Conservation (phyloP, 2,797 vertebrate genomes). For the Oreochromis mossambicus region DNA sequence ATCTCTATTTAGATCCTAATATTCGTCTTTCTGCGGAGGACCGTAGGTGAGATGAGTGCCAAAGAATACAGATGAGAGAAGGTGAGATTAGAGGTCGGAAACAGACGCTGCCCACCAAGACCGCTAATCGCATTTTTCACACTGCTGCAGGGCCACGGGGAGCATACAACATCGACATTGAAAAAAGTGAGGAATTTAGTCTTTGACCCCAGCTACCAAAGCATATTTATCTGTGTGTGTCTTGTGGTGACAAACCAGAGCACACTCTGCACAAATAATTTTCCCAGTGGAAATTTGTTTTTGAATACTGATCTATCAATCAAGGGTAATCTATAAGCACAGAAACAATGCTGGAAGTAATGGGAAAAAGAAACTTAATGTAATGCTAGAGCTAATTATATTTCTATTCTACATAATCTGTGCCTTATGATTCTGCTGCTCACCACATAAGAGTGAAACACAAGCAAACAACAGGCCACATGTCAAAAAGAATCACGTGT, state of each 20-base stretch:
- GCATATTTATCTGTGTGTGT: neutral
- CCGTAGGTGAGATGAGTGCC: constrained; percentile 2
- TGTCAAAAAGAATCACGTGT: neutral
- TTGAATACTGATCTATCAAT: neutral
- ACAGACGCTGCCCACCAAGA: constrained; percentile 16
- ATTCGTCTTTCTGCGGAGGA: neutral
- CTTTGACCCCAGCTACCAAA: constrained; percentile 16
- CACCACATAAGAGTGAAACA: neutral
- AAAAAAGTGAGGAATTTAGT: constrained; percentile 14
- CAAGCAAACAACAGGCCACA: neutral
- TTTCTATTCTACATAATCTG: neutral
- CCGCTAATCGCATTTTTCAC: constrained; percentile 30
- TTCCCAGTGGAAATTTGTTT: neutral
- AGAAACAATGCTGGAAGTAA: neutral
- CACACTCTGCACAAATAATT: neutral
- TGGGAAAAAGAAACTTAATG: neutral
- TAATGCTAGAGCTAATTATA: neutral
- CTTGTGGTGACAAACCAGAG: neutral
- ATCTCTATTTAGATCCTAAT: neutral
- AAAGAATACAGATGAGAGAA: constrained; percentile 49
- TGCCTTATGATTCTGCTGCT: neutral
- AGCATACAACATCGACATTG: neutral
- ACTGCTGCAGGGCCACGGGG: neutral
- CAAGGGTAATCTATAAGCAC: neutral
- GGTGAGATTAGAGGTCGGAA: constrained; percentile 46